Percentiles rank a stretch among this genome's conserved stretches.
phyloP scores from a whole-genome alignment of 2,888 invertebrate genomes.

The Orthosia cruda region DNA sequence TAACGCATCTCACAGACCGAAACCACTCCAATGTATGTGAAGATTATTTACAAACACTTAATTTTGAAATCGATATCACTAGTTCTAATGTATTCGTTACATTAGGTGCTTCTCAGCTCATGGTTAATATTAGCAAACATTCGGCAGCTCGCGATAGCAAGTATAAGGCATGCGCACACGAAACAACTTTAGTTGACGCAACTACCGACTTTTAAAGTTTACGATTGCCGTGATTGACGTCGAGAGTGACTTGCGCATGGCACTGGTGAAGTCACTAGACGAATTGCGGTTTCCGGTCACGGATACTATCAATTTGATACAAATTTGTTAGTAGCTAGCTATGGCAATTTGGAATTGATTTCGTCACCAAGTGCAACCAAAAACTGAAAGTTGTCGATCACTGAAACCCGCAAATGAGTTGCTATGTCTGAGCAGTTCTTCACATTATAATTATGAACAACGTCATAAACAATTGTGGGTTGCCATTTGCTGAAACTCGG shows the following conservation, averaged over 20 bases:
- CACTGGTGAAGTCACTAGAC: not conserved
- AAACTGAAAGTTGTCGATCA: not conserved
- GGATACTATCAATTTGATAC: not conserved
- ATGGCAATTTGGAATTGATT: not conserved
- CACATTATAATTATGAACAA: not conserved
- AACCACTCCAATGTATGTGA: constrained; percentile 16
- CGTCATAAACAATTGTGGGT: not conserved
- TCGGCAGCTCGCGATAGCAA: constrained; percentile 28
- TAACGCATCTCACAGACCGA: constrained; percentile 12
- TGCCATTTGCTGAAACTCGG: not conserved
- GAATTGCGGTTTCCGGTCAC: not conserved
- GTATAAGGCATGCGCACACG: constrained; percentile 1
- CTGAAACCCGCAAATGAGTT: not conserved
- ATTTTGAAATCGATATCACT: constrained; percentile 15
- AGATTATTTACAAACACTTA: constrained; percentile 48
- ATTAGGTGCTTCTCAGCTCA: constrained; percentile 14
- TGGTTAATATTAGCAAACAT: constrained; percentile 49
- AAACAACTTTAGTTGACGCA: not conserved
- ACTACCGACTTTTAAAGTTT: not conserved
- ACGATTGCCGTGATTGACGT: not conserved
- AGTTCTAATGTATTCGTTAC: constrained; percentile 27
- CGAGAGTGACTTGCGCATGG: not conserved
- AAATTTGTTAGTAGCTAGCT: not conserved
- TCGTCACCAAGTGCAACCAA: not conserved
- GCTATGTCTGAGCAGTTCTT: not conserved